Percentiles rank a stretch among this genome's conserved stretches.
These are phyloP conservation scores for Pterocles burchelli DNA, from an alignment of 2,113 vertebrate species.

Conservation along the genomic window DNA sequence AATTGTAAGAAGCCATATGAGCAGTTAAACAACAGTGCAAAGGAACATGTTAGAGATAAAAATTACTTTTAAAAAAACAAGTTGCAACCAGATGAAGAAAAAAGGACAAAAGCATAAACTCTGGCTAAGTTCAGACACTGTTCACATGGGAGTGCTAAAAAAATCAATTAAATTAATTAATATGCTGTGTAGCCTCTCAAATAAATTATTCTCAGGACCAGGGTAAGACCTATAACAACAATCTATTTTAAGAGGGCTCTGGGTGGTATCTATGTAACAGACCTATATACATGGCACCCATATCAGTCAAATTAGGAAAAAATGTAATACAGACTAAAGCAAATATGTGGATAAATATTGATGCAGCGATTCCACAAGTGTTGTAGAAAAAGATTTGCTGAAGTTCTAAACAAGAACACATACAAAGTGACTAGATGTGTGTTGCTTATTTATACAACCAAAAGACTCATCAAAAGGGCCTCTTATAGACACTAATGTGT, in stretches of 20 bases:
- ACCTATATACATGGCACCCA: background rate
- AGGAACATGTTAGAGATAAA: background rate
- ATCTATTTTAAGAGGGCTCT: background rate
- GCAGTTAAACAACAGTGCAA: background rate
- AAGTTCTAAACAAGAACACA: background rate
- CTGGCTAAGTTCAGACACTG: background rate
- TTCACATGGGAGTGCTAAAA: background rate
- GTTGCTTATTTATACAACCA: background rate
- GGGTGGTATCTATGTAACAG: background rate
- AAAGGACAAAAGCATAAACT: background rate
- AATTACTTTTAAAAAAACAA: background rate
- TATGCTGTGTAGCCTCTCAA: background rate
- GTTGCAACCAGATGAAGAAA: background rate
- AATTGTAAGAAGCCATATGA: background rate
- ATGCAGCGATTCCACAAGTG: background rate
- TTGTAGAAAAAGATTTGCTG: background rate
- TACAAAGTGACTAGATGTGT: background rate
- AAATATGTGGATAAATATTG: background rate
- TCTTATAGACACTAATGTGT: background rate
- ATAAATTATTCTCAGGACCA: background rate
- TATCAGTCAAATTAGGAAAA: background rate
- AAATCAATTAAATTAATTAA: background rate
- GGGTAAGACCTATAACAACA: background rate
- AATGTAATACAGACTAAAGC: background rate
- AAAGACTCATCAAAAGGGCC: background rate